Base-by-base conservation (phyloP, 2,113 vertebrate genomes). In the Stigmatopora nigra region DNA sequence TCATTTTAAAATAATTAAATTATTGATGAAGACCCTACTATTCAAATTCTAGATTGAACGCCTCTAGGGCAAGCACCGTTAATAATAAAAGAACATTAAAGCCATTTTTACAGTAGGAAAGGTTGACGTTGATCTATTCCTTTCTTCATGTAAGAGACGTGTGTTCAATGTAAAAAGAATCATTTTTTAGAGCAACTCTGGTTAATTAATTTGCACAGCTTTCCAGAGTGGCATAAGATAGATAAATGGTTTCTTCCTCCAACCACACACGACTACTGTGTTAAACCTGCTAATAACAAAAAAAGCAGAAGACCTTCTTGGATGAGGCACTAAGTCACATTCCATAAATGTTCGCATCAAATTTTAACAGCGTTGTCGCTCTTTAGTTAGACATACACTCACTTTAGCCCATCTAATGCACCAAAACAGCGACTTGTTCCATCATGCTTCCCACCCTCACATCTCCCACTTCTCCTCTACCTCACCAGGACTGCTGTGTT, bases 401-500 rank as follows among this genome's bases (percentile, higher is more conserved):
- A 53, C n/a, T 58, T 25, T 25, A 63, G 11, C 41, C 10, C n/a
- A 41, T 69, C 45, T 36, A 19, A 31, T 41, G 36, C 25, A 15
- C 20, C 57, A 13, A 7, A 48, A 36, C 12, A 5, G 51, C 56
- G 64, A 31, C 69, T 48, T 59, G 1, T 44, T 51, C 44, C 22
- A 25, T 14, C n/a, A 16, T 13, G 35, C 64, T 49, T 12, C 48
- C 38, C 56, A 45, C 58, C 60, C 31, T 20, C 65, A 61, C 64
- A 17, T 64, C 36, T 19, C 44, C 53, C 59, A 35, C 57, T 63
- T 55, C 46, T 46, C 65, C 63, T 56, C 38, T 51, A 36, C 51
- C 70, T 53, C 69, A 41, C 59, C n/a, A 35, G 49, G 25, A 31
- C n/a, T 66, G 17, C 20, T 19, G 69, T 72, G 71, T 77, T 78